Percentiles rank a stretch among this genome's conserved stretches.
phyloP scores from a whole-genome alignment of 2,888 invertebrate species.

The Amiota mariae region DNA sequence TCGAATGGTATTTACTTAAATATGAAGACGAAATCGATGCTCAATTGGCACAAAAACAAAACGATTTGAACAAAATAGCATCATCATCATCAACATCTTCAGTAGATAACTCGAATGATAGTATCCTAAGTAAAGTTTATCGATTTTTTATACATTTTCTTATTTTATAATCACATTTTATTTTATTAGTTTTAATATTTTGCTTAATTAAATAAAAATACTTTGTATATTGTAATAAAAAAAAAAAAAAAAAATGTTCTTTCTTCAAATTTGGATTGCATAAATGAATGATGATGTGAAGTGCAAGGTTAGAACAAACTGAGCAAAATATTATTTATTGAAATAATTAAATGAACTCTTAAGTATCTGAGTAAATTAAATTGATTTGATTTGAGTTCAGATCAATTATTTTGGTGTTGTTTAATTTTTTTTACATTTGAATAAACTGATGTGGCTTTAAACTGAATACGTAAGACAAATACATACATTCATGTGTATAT shows the following conservation, averaged over 20 bases:
- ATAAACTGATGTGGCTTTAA: background rate
- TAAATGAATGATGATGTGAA: background rate
- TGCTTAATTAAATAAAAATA: background rate
- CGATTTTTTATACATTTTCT: constrained; percentile 60
- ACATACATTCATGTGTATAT: too few relatives aligned
- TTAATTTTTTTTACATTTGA: background rate
- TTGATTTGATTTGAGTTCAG: constrained; percentile 15
- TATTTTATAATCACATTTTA: constrained; percentile 40
- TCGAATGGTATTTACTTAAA: constrained; percentile 68
- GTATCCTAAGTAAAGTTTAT: constrained; percentile 56
- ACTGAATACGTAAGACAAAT: background rate
- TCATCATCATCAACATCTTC: constrained; percentile 33
- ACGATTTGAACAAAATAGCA: background rate
- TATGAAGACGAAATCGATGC: constrained; percentile 61
- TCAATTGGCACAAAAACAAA: constrained; percentile 40
- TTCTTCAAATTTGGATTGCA: background rate
- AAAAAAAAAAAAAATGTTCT: constrained; percentile 14
- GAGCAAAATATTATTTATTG: background rate
- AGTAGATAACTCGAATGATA: constrained; percentile 41
- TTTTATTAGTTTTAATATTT: background rate
- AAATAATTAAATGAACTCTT: background rate
- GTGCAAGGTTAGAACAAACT: constrained; percentile 27
- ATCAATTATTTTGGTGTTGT: background rate
- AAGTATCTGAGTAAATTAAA: background rate
- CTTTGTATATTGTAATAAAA: constrained; percentile 14